phyloP scores from a whole-genome alignment of 2,797 vertebrate genomes.

The Falco novaeseelandiae region DNA sequence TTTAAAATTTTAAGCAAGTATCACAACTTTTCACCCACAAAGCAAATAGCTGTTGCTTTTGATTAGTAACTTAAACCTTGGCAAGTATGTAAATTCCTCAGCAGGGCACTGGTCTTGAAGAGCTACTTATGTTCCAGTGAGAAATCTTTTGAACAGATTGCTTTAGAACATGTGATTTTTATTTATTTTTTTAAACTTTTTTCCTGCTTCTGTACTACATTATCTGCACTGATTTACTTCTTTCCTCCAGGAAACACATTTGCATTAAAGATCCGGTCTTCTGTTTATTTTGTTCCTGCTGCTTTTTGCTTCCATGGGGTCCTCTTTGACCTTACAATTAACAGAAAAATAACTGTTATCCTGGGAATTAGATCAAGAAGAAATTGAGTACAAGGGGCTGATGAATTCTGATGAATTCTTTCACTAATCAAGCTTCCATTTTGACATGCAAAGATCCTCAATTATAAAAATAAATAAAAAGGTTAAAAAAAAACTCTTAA shows the following conservation, averaged over 20 bases:
- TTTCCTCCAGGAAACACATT: constrained; percentile 59
- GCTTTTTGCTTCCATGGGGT: constrained; percentile 10
- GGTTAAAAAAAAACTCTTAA: neutral
- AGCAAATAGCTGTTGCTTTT: neutral
- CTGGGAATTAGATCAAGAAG: neutral
- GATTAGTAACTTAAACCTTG: constrained; percentile 32
- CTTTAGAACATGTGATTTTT: constrained; percentile 2
- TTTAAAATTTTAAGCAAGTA: neutral
- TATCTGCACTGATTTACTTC: constrained; percentile 38
- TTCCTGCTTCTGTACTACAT: constrained; percentile 16
- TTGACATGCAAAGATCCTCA: neutral
- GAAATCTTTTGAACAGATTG: constrained; percentile 20
- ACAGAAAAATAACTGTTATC: constrained; percentile 5
- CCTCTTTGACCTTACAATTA: constrained; percentile 38
- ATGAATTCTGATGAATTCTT: neutral
- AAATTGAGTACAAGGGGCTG: neutral
- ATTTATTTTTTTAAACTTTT: neutral
- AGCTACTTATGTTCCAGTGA: constrained; percentile 9
- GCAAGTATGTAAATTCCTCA: constrained; percentile 17
- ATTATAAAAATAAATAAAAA: neutral
- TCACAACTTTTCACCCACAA: neutral
- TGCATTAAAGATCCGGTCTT: constrained; percentile 53
- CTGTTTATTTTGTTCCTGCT: constrained; percentile 43
- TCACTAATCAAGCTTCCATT: neutral
- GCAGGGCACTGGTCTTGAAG: constrained; percentile 32